phyloP scores from a whole-genome alignment of 2,888 invertebrate genomes.

The Urechis unicinctus region DNA sequence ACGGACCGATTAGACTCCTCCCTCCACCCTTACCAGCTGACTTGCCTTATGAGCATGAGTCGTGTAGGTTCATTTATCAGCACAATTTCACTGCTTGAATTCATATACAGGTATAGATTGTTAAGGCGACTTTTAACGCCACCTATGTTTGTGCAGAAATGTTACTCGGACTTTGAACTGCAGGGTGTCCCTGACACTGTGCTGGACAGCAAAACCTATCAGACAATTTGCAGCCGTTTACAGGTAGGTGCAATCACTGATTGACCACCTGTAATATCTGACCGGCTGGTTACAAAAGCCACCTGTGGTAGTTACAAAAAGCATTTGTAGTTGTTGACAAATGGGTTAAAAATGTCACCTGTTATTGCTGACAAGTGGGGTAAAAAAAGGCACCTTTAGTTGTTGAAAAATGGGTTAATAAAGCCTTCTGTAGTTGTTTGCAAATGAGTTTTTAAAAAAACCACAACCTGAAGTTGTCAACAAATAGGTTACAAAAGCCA shows the following conservation, averaged over 20 bases:
- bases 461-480: too few relatives aligned
- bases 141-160: constrained; percentile 65
- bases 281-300: too few relatives aligned
- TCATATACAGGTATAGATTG: too few relatives aligned
- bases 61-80: constrained; percentile 72
- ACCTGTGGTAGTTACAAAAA: too few relatives aligned
- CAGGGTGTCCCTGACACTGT: constrained; percentile 98
- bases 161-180: constrained; percentile 97
- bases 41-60: constrained; percentile 87
- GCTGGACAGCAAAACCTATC: constrained; percentile 90
- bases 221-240: constrained; percentile 85
- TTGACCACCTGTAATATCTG: too few relatives aligned
- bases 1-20: constrained; percentile 86
- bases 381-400: not conserved
- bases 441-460: too few relatives aligned
- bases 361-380: not conserved
- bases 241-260: too few relatives aligned
- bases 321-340: not conserved
- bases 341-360: not conserved
- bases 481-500: too few relatives aligned
- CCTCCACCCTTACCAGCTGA: constrained; percentile 93
- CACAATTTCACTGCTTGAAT: not conserved
- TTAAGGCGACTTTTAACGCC: not conserved
- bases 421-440: too few relatives aligned
- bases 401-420: not conserved